phyloP scores from a whole-genome alignment of 37 sponge, comb jelly and placozoan genomes.

The Halichondria panicea region DNA sequence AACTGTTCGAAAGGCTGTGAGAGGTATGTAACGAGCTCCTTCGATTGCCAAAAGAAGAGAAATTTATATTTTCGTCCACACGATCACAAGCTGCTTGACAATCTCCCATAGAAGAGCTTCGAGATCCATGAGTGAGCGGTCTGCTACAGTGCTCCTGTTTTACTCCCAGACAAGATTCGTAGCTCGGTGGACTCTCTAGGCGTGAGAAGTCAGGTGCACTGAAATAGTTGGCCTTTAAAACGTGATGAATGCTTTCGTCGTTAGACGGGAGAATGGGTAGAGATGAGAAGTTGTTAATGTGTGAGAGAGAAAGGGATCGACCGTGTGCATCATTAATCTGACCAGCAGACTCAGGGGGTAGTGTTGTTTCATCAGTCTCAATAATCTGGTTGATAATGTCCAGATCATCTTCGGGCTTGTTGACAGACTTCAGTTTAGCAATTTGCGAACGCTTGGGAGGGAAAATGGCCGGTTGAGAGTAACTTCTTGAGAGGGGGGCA shows the following conservation, averaged over 20 bases:
- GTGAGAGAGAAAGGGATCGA: conserved; percentile 42
- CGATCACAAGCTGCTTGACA: conserved; percentile 5
- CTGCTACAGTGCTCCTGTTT: no score
- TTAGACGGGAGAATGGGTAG: conserved; percentile 46
- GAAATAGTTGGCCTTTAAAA: conserved; percentile 38
- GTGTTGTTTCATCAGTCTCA: conserved; percentile 17
- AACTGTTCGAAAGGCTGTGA: no score
- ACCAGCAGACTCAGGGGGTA: not conserved
- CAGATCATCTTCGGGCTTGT: conserved; percentile 53
- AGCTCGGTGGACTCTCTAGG: conserved; percentile 12
- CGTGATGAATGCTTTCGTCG: conserved; percentile 20
- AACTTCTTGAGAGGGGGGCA: conserved; percentile 34
- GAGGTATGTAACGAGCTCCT: no score
- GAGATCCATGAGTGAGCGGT: not conserved
- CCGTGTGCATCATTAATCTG: not conserved
- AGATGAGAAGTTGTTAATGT: conserved; percentile 38
- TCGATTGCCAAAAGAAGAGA: no score
- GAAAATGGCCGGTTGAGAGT: conserved; percentile 49
- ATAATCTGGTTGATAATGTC: conserved; percentile 69
- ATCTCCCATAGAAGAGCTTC: conserved; percentile 1
- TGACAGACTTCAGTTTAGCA: conserved; percentile 12
- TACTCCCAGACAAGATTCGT: no score
- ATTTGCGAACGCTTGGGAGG: conserved; percentile 9
- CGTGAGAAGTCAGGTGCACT: conserved; percentile 51
- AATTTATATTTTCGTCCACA: no score